These are phyloP conservation scores for Myzus persicae DNA, from an alignment of 1,140 invertebrate genomes.

Conservation along the genomic window DNA sequence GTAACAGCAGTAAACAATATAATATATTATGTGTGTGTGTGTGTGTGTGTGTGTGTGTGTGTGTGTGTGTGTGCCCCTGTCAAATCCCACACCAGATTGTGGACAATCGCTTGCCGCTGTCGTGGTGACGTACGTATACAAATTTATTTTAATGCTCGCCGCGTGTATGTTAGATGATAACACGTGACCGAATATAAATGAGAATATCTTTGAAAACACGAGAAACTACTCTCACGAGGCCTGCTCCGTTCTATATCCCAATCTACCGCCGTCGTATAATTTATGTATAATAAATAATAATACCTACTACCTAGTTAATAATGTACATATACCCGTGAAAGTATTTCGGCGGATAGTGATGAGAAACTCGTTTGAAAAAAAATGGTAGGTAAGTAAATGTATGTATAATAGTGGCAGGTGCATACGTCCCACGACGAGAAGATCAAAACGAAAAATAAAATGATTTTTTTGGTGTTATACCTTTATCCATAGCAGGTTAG, in stretches of 20 bases:
- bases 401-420: too few relatives aligned
- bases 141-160: neutral
- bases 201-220: neutral
- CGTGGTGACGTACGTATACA: neutral
- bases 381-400: too few relatives aligned
- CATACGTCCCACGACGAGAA: too few relatives aligned
- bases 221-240: neutral
- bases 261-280: neutral
- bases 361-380: too few relatives aligned
- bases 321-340: too few relatives aligned
- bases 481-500: too few relatives aligned
- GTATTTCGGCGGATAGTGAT: too few relatives aligned
- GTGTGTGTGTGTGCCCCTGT: neutral
- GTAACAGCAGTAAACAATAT: neutral
- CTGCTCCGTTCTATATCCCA: neutral
- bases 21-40: neutral
- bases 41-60: too few relatives aligned
- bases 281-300: too few relatives aligned
- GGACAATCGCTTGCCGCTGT: neutral
- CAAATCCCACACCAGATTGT: neutral
- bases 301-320: too few relatives aligned
- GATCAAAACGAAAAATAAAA: too few relatives aligned
- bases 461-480: too few relatives aligned
- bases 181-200: neutral
- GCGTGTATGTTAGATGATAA: neutral